Base-by-base conservation (phyloP, 2,113 vertebrate species). In the Notothenia coriiceps region DNA sequence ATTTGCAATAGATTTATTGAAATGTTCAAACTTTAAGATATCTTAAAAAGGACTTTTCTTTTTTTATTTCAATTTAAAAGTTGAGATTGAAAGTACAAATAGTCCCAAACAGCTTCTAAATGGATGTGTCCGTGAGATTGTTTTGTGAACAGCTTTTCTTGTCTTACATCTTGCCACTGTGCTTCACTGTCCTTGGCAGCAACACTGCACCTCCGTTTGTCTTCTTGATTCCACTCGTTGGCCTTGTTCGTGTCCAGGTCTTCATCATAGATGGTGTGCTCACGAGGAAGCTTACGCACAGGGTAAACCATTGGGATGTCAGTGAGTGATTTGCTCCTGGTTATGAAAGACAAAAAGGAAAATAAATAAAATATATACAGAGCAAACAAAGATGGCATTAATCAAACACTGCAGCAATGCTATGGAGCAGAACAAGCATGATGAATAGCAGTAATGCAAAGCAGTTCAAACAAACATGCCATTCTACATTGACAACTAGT, bases 251-350 rank as follows among this genome's bases (percentile, higher is more conserved):
- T 3, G 29, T 68, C 69, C 63, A 52, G 79, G 18, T 20, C 64
- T 46, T 35, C 61, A 63, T 86, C 84, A 43, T 75, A 33, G 40
- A 51, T 25, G 10, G 8, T n/a, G 33, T 55, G 79, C 64, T 67
- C 77, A 40, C 74, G 68, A 44, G 87, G 51, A 59, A 75, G 66
- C 74, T 89, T 89, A 87, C 15, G 2, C 74, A 83, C 64, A 87
- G 95, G 56, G 93, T 80, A 76, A 91, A 96, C 61, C 96, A 95
- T 89, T 1, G 94, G 95, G 88, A 98, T 96, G 87, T 98, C 96
- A 25, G 95, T 97, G 94, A 98, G 82, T 15, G 98, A 99, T 89
- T 99, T 99, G 86, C 97, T 99, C 96, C 98, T 99, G 70, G 74
- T 87, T 74, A 15, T 80, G 12, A 72, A 14, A 86, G 43, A 90